Evolutionary conservation across 2,888 invertebrate genomes (phyloP).

Genomic region (Parelbella ahira): DNA sequence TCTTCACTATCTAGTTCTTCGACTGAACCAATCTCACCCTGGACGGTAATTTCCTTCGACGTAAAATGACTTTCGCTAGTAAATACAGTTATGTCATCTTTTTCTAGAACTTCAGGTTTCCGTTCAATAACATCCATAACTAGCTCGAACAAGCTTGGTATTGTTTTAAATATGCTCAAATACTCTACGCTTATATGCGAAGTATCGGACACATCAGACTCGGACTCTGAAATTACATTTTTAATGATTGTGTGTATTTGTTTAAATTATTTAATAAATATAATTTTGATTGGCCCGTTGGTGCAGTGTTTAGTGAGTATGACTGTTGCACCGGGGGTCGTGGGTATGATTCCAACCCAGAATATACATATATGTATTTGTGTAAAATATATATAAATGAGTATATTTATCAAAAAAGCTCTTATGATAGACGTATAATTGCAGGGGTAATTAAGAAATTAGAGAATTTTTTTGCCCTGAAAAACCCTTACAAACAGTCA

Average conservation of each 20-base stretch:
- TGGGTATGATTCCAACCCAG: too few relatives aligned
- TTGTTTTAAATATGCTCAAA: constrained; percentile 7
- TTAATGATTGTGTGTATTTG: not conserved
- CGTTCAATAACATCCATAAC: constrained; percentile 8
- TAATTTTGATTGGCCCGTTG: too few relatives aligned
- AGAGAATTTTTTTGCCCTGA: too few relatives aligned
- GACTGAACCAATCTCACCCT: not conserved
- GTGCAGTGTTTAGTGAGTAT: too few relatives aligned
- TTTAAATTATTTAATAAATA: too few relatives aligned
- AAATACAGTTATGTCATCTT: constrained; percentile 19
- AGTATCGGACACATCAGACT: constrained; percentile 12
- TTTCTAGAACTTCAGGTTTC: constrained; percentile 19
- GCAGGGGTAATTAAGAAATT: too few relatives aligned
- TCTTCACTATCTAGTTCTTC: not conserved
- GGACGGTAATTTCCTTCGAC: not conserved
- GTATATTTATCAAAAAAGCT: too few relatives aligned
- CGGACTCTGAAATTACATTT: constrained; percentile 13
- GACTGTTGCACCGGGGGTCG: too few relatives aligned
- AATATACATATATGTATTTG: too few relatives aligned
- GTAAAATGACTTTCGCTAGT: not conserved
- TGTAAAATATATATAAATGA: too few relatives aligned
- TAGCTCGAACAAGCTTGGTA: constrained; percentile 16
- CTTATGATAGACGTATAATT: too few relatives aligned
- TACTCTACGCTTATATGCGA: constrained; percentile 8
- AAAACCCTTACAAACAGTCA: too few relatives aligned